Conservation (phyloP, 2,888 invertebrate genomes). For the Sepiola atlantica region DNA sequence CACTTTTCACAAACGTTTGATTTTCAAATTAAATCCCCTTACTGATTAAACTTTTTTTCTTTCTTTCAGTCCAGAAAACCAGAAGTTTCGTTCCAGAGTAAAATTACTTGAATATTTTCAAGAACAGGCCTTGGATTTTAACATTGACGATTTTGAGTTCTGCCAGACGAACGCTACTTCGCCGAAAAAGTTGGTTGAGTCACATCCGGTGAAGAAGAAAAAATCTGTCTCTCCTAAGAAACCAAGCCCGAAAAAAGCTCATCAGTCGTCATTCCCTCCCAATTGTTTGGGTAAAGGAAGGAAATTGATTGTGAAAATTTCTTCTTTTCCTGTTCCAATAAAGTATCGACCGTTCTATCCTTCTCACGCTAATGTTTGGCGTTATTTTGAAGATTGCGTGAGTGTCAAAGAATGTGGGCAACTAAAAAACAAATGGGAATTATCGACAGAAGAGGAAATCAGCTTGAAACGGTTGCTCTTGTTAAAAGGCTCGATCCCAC, state of each 20-base stretch:
- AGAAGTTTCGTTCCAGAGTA: slow-evolving; percentile 39
- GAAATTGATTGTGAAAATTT: slow-evolving; percentile 38
- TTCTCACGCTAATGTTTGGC: not conserved
- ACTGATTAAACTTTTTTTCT: not conserved
- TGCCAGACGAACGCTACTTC: not conserved
- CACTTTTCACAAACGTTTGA: no score
- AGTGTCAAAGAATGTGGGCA: not conserved
- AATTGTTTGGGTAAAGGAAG: not conserved
- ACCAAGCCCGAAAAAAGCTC: not conserved
- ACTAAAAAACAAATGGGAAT: slow-evolving; percentile 24
- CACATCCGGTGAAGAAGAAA: not conserved
- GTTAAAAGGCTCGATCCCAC: not conserved
- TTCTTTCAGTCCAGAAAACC: slow-evolving; percentile 35
- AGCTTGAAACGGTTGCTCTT: not conserved
- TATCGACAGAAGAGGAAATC: not conserved
- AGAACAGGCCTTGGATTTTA: not conserved
- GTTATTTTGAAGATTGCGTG: slow-evolving; percentile 3
- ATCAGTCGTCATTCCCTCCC: not conserved
- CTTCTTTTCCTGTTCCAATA: not conserved
- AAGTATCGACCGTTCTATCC: not conserved
- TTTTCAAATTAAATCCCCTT: no score
- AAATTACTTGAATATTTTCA: not conserved
- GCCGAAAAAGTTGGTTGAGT: not conserved
- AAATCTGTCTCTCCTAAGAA: not conserved
- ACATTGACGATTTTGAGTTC: slow-evolving; percentile 45